Percentiles rank a stretch among this genome's conserved stretches.
These are phyloP conservation scores for Planiliza haematocheilus DNA, from an alignment of 2,113 vertebrate genomes.

Conservation along the genomic window DNA sequence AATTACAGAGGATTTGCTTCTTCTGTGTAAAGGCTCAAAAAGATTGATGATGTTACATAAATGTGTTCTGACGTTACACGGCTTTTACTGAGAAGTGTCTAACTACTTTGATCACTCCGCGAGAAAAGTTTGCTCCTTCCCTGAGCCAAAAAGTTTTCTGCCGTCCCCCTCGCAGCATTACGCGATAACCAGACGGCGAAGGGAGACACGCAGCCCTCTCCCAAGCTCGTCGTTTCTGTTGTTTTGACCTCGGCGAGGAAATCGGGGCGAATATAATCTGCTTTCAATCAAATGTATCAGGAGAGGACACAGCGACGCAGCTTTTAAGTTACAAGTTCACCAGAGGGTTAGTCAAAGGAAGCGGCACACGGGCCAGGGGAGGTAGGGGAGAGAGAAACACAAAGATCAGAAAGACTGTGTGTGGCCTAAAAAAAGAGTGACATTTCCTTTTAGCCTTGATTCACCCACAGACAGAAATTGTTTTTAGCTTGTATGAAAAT, in stretches of 20 bases:
- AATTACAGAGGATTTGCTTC: slow-evolving; percentile 58
- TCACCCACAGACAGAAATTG: slow-evolving; percentile 6
- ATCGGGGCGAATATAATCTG: slow-evolving; percentile 19
- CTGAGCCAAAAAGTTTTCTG: slow-evolving; percentile 17
- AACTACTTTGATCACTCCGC: slow-evolving; percentile 29
- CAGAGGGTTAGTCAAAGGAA: slow-evolving; percentile 58
- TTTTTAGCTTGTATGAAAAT: slow-evolving; percentile 31
- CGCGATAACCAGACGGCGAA: neutral
- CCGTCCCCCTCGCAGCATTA: neutral
- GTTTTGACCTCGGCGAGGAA: slow-evolving; percentile 24
- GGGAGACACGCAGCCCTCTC: neutral
- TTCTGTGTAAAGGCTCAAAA: slow-evolving; percentile 32
- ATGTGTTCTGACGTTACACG: slow-evolving; percentile 26
- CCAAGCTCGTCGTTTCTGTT: neutral
- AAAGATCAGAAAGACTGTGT: slow-evolving; percentile 50
- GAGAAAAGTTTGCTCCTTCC: slow-evolving; percentile 23
- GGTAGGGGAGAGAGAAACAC: slow-evolving; percentile 1
- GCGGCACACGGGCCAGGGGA: neutral
- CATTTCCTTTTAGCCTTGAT: slow-evolving; percentile 40
- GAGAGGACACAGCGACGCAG: slow-evolving; percentile 25
- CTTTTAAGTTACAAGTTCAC: slow-evolving; percentile 60
- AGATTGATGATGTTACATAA: slow-evolving; percentile 40
- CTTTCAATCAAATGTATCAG: slow-evolving; percentile 37
- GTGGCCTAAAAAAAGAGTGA: slow-evolving; percentile 49
- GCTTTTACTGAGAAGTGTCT: slow-evolving; percentile 24